These are phyloP conservation scores for Apolygus lucorum DNA, from an alignment of 1,140 invertebrate genomes.

Conservation along the genomic window DNA sequence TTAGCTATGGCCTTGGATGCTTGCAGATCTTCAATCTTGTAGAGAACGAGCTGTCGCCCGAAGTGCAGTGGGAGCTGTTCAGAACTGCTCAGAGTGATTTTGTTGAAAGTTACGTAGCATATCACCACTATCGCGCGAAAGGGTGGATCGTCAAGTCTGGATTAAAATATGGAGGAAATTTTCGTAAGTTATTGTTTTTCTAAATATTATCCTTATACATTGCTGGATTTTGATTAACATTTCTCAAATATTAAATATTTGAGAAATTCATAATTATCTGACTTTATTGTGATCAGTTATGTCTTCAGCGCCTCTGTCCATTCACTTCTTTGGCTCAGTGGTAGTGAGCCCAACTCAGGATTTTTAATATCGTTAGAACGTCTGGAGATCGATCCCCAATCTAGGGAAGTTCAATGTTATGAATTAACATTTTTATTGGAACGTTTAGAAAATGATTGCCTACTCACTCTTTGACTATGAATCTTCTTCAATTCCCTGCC, in stretches of 20 bases:
- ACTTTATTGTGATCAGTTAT: no score
- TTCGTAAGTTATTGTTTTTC: constrained; percentile 52
- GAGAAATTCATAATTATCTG: not conserved
- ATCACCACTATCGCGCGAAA: constrained; percentile 78
- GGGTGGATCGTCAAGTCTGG: constrained; percentile 84
- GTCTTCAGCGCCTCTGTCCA: no score
- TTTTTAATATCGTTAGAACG: no score
- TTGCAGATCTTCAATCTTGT: constrained; percentile 53
- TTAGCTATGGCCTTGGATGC: constrained; percentile 63
- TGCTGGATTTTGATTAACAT: constrained; percentile 20
- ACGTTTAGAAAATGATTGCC: no score
- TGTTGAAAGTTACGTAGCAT: constrained; percentile 65
- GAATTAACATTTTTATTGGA: no score
- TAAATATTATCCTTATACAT: constrained; percentile 4
- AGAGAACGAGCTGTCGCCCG: constrained; percentile 46
- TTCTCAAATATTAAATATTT: not conserved
- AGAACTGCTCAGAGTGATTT: constrained; percentile 52
- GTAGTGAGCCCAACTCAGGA: no score
- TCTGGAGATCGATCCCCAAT: no score
- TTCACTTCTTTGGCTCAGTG: no score
- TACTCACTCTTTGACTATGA: no score
- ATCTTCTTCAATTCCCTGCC: no score
- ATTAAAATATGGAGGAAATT: constrained; percentile 81
- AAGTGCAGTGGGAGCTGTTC: constrained; percentile 56
- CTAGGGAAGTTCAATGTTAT: no score